Evolutionary conservation across 2,888 invertebrate genomes (phyloP), one percentile per base, ranked within the genome.

Genomic region (Drosophila anomalata): DNA sequence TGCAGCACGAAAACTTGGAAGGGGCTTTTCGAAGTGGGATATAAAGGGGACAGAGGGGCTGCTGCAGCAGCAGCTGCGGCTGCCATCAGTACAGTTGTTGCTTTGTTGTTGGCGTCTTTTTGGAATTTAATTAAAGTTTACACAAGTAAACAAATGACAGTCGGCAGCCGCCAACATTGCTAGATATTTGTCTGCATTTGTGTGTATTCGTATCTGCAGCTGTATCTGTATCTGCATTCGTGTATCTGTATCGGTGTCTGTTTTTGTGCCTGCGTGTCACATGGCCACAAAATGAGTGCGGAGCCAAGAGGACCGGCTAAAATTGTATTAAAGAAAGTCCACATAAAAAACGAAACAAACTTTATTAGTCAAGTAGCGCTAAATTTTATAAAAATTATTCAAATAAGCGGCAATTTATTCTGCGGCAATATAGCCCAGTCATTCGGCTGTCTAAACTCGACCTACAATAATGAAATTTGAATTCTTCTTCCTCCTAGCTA

Each of bases 91-190:
- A 17, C 17, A 17, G 17, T 73, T 61, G 77, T 75, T 61, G 59
- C 26, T 55, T 33, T 71, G 69, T 50, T 72, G 81, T 68, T 74
- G 78, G 77, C 74, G 83, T 80, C 80, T 78, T 86, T 81, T 86
- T 86, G 83, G 82, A 84, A 84, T 84, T 84, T 84, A 84, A 84
- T 84, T 84, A 84, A 84, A 84, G 70, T 82, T 87, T 79, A 82
- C 87, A 87, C 87, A 87, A 87, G 87, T 76, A 87, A 84, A 87
- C 85, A 87, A 87, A 84, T 82, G 87, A 78, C 87, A 83, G 81
- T 81, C 85, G 81, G 81, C 84, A 84, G 75, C 68, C 81, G 79
- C 67, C 76, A 55, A 66, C 44, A 44, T 29, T 58, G 41, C 66
- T 46, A 62, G 61, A 62, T 62, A 62, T 62, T 62, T 62, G 61